Percentiles rank a stretch among this genome's conserved stretches.
Conservation (phyloP, 2,797 vertebrate genomes). For the Platalea minor region DNA sequence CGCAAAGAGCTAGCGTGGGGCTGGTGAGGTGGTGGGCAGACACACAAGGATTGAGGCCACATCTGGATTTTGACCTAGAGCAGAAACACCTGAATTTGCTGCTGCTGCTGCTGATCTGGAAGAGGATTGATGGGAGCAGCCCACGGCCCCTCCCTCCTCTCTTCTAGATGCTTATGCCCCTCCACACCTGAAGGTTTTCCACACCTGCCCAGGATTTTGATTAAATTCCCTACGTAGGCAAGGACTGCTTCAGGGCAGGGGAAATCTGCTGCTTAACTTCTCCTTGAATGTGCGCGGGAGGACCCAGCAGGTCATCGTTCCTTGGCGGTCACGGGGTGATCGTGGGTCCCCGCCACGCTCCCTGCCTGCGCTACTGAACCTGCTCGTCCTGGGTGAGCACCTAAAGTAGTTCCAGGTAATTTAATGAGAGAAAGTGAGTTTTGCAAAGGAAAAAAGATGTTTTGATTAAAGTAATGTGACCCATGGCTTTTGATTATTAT, state of each 20-base stretch:
- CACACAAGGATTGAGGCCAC: not conserved
- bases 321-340: not conserved
- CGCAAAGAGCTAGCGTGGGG: not conserved
- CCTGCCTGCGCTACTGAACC: not conserved
- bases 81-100: not conserved
- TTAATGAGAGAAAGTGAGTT: not conserved
- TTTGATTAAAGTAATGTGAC: not conserved
- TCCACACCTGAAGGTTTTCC: not conserved
- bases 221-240: not conserved
- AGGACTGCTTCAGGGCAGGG: not conserved
- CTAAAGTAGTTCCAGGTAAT: not conserved
- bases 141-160: not conserved
- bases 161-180: rapidly evolving
- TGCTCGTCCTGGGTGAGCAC: not conserved
- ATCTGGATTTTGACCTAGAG: not conserved
- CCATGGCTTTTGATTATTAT: not conserved
- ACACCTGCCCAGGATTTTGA: not conserved
- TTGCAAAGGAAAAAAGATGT: not conserved
- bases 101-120: not conserved
- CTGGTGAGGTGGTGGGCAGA: not conserved
- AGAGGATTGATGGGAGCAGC: not conserved
- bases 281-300: rapidly evolving
- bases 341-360: rapidly evolving
- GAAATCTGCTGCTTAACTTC: not conserved
- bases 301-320: not conserved